phyloP scores from a whole-genome alignment of 2,888 invertebrate species.

The Chloroclystis v-ata region DNA sequence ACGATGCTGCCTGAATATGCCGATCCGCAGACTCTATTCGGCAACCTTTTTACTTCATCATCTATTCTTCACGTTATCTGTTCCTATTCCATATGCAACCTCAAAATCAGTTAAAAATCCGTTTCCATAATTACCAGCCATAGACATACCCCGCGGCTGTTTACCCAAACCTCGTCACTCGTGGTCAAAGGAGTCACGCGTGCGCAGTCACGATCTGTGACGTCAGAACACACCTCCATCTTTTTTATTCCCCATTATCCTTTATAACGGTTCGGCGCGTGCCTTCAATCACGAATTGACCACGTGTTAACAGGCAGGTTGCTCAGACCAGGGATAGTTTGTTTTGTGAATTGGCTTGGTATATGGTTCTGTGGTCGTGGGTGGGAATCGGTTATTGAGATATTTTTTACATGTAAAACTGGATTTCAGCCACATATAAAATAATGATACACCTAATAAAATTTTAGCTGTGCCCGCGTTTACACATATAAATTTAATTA shows the following conservation, averaged over 20 bases:
- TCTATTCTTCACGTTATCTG: too few species aligned
- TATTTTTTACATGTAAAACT: too few species aligned
- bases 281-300: constrained; percentile 30
- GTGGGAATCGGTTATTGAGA: too few species aligned
- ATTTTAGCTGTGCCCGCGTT: too few species aligned
- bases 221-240: constrained; percentile 40
- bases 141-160: constrained; percentile 1
- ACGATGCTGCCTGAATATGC: too few species aligned
- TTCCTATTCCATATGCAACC: too few species aligned
- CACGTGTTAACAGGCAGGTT: constrained; percentile 15
- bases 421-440: too few species aligned
- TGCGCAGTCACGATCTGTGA: constrained; percentile 38
- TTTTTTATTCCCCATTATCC: constrained; percentile 28
- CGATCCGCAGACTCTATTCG: too few species aligned
- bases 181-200: constrained; percentile 39
- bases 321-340: constrained; percentile 8
- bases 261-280: constrained; percentile 30
- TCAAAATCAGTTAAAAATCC: background rate
- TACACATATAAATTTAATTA: too few species aligned
- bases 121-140: constrained; percentile 1
- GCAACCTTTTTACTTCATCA: too few species aligned
- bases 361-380: too few species aligned
- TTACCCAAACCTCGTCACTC: constrained; percentile 35
- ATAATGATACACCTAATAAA: too few species aligned
- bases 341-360: constrained; percentile 1